A percentile compares a stretch with the other conserved stretches of the same genome.
phyloP scores from a whole-genome alignment of 2,888 invertebrate genomes.

The Anodontia alba region DNA sequence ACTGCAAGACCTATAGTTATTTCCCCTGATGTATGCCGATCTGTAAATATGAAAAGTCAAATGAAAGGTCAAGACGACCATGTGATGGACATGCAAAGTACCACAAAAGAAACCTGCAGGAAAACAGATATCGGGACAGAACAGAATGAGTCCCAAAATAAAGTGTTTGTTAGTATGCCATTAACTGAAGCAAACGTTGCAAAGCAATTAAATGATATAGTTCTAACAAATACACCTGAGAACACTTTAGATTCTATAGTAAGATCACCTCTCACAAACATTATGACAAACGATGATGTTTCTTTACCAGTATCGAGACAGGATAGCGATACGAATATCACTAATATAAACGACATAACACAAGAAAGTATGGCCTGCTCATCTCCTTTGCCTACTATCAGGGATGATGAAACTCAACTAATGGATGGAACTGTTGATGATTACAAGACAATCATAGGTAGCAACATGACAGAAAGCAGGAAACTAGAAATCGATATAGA shows the following conservation, averaged over 20 bases:
- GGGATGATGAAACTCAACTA: background rate
- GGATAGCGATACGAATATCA: background rate
- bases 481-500: background rate
- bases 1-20: conserved; percentile 42
- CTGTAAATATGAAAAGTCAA: conserved; percentile 43
- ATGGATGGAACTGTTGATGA: background rate
- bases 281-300: background rate
- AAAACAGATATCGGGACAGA: background rate
- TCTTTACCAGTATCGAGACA: conserved; percentile 2
- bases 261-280: background rate
- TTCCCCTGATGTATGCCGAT: conserved; percentile 32
- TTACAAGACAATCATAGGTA: background rate
- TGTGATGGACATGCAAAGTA: background rate
- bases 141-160: background rate
- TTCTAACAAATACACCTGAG: conserved; percentile 33
- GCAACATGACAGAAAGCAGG: too few relatives aligned
- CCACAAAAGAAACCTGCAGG: background rate
- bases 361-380: background rate
- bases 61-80: background rate
- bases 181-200: conserved; percentile 30
- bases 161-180: conserved; percentile 31
- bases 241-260: background rate
- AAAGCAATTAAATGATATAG: conserved; percentile 38
- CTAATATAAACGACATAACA: background rate
- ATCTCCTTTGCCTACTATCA: background rate